phyloP scores from a whole-genome alignment of 2,797 vertebrate genomes.

The Takifugu rubripes region DNA sequence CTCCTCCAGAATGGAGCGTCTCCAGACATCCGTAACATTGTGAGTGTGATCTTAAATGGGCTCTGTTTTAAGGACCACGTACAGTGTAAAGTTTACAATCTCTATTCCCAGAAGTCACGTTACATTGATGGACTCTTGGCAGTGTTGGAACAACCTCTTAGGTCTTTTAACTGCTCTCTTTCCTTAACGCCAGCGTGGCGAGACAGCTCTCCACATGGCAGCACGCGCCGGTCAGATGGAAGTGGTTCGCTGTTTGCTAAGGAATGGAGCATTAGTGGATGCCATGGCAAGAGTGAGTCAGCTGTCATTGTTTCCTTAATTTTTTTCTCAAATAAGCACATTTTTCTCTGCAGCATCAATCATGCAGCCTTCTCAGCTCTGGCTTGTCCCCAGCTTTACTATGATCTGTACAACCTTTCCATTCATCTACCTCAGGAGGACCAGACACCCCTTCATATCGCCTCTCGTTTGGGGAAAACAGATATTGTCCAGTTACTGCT shows the following conservation, averaged over 20 bases:
- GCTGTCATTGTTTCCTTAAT: background rate
- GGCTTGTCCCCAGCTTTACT: background rate
- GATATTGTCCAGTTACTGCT: slow-evolving; percentile 93
- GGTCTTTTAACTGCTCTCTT: slow-evolving; percentile 14
- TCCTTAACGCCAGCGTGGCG: slow-evolving; percentile 81
- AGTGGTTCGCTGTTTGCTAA: slow-evolving; percentile 93
- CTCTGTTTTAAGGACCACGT: background rate
- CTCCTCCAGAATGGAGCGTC: slow-evolving; percentile 98
- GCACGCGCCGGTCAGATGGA: slow-evolving; percentile 95
- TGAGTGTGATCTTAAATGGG: slow-evolving; percentile 71
- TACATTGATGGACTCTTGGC: background rate
- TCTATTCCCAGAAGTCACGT: background rate
- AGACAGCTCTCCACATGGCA: slow-evolving; percentile 95
- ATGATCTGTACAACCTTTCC: background rate
- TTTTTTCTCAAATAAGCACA: slow-evolving; percentile 10
- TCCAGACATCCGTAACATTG: slow-evolving; percentile 96
- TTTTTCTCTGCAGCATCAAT: background rate
- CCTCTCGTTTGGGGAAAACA: slow-evolving; percentile 94
- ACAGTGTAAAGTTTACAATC: background rate
- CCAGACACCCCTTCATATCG: slow-evolving; percentile 95
- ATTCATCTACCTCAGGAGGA: slow-evolving; percentile 81
- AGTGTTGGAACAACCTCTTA: background rate
- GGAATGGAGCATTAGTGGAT: slow-evolving; percentile 93
- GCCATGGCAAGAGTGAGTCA: slow-evolving; percentile 90
- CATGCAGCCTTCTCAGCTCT: background rate